These are phyloP conservation scores for Carduelis carduelis DNA, from an alignment of 2,797 vertebrate species.

Conservation along the genomic window DNA sequence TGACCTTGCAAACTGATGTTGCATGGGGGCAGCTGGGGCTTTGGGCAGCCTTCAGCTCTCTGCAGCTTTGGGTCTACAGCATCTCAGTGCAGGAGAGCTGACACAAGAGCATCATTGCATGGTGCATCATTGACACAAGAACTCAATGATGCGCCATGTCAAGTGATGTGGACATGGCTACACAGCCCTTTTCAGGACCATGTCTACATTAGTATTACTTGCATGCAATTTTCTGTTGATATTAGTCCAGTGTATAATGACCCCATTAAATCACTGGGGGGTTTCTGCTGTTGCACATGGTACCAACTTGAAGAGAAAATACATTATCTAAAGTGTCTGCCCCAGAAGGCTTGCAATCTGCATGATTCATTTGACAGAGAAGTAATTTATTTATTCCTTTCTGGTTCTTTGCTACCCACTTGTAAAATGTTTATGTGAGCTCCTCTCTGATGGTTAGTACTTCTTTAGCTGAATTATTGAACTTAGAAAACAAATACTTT, in stretches of 20 bases:
- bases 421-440: conserved; percentile 4
- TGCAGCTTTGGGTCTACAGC: background rate
- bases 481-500: conserved; percentile 8
- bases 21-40: background rate
- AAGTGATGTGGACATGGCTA: background rate
- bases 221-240: background rate
- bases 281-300: background rate
- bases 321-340: background rate
- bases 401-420: conserved; percentile 5
- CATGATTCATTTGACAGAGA: background rate
- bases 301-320: background rate
- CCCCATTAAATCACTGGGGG: background rate
- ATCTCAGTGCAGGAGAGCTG: background rate
- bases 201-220: background rate
- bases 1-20: fast-evolving
- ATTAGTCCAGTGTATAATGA: background rate
- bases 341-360: background rate
- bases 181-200: background rate
- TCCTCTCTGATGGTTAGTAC: background rate
- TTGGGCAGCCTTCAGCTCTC: fast-evolving
- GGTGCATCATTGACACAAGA: background rate
- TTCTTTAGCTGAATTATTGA: background rate
- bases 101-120: too few relatives aligned
- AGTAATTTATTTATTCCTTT: conserved; percentile 14
- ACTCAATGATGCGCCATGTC: fast-evolving